phyloP scores from a whole-genome alignment of 2,113 vertebrate genomes.

The Chroicocephalus ridibundus region DNA sequence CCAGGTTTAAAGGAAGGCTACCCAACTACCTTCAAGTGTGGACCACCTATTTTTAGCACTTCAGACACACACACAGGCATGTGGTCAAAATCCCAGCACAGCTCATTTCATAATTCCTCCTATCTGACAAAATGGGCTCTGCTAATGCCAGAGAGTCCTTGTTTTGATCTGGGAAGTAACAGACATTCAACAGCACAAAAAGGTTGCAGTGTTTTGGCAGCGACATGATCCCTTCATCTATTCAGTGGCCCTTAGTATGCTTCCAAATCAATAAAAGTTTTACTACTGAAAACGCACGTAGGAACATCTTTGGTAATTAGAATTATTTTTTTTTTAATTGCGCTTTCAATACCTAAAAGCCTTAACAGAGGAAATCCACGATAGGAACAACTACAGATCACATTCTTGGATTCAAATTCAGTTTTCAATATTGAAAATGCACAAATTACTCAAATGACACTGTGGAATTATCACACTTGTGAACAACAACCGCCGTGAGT shows the following conservation, averaged over 20 bases:
- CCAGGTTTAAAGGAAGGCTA: background rate
- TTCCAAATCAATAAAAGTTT: background rate
- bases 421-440: background rate
- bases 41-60: background rate
- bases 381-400: background rate
- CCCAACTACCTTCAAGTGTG: background rate
- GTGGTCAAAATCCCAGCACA: background rate
- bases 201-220: background rate
- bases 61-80: rapidly evolving
- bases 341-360: background rate
- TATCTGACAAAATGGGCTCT: rapidly evolving
- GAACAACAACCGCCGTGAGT: background rate
- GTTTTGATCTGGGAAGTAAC: background rate
- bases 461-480: background rate
- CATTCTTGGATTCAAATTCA: background rate
- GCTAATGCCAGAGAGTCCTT: background rate
- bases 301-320: background rate
- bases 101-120: background rate
- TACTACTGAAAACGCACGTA: background rate
- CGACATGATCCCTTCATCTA: background rate
- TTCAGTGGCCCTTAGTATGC: background rate
- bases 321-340: background rate
- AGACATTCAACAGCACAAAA: background rate
- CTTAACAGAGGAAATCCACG: background rate
- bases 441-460: background rate